phyloP scores from a whole-genome alignment of 2,888 invertebrate species.

The Drosophila phalerata region DNA sequence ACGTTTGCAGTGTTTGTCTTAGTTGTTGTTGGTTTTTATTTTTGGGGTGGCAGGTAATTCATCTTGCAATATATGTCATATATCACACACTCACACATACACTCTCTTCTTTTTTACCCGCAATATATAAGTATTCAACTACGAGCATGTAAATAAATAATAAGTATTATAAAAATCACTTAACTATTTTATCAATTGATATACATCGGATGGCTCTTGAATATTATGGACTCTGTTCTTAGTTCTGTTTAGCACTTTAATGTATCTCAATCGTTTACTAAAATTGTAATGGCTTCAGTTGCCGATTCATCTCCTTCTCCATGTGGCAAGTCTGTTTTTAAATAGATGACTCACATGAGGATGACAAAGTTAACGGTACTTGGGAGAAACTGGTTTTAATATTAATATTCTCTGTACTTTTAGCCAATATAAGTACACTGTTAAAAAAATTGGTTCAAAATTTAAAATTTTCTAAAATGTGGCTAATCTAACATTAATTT shows the following conservation, averaged over 20 bases:
- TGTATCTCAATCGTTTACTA: background rate
- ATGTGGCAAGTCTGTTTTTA: background rate
- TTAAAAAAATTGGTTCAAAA: no score
- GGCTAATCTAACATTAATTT: no score
- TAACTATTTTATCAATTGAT: constrained; percentile 4
- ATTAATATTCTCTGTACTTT: background rate
- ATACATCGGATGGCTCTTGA: constrained; percentile 1
- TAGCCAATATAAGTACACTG: background rate
- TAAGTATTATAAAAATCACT: constrained; percentile 1
- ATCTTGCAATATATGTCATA: constrained; percentile 64
- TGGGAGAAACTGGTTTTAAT: background rate
- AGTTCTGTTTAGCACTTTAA: background rate
- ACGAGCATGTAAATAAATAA: constrained; percentile 21
- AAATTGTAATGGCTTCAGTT: constrained; percentile 5
- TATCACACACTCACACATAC: constrained; percentile 34
- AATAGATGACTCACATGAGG: constrained; percentile 46
- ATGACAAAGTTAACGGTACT: constrained; percentile 35
- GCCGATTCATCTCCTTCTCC: background rate
- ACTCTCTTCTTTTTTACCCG: background rate
- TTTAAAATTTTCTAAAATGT: no score
- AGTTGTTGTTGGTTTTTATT: constrained; percentile 47
- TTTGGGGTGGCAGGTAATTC: constrained; percentile 73
- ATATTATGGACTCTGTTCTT: background rate
- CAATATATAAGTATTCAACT: background rate
- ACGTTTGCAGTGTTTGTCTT: constrained; percentile 18